phyloP scores from a whole-genome alignment of 2,113 vertebrate genomes.

The Puffinus mauretanicus region DNA sequence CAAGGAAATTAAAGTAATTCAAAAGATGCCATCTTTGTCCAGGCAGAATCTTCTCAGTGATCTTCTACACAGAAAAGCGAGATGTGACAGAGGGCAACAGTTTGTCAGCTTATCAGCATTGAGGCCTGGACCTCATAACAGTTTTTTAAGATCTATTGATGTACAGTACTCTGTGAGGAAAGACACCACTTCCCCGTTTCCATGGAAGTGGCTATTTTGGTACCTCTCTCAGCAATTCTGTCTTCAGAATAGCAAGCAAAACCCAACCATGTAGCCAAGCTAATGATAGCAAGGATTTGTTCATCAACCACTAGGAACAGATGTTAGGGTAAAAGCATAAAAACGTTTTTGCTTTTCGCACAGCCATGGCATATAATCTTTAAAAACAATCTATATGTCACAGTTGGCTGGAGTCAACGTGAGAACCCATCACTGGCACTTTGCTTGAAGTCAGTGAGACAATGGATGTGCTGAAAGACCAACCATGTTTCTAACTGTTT shows the following conservation, averaged over 20 bases:
- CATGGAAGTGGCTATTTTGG: neutral
- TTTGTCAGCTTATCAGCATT: neutral
- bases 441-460: neutral
- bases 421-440: accelerated
- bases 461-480: neutral
- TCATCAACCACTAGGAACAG: neutral
- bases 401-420: neutral
- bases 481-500: neutral
- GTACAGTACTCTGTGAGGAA: neutral
- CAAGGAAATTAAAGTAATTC: neutral
- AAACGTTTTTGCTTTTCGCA: neutral
- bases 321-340: neutral
- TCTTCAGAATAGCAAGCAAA: neutral
- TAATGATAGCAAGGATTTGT: neutral
- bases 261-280: neutral
- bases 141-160: neutral
- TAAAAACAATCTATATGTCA: neutral
- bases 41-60: neutral
- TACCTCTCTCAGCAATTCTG: neutral
- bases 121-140: neutral
- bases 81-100: neutral
- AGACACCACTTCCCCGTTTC: neutral
- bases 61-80: neutral
- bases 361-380: neutral
- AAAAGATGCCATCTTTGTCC: neutral